Conservation (phyloP, 2,888 invertebrate species). For the Megaustenia siamemsis region DNA sequence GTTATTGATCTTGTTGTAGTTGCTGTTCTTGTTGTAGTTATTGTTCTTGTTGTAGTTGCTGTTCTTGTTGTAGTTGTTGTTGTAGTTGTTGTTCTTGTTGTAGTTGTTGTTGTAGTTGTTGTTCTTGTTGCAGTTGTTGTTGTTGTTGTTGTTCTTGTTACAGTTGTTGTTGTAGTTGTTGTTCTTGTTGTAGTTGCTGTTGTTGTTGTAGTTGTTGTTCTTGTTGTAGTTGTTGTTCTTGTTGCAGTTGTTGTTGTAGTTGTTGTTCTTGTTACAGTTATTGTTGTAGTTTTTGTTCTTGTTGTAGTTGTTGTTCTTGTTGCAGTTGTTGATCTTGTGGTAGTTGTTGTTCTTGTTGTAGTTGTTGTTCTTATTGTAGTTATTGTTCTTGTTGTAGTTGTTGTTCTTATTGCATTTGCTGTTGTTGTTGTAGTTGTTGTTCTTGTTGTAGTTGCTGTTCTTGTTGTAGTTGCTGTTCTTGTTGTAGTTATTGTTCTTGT, state of each 20-base stretch:
- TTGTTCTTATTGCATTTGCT: neutral
- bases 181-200: too few species aligned
- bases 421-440: too few species aligned
- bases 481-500: neutral
- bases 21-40: too few species aligned
- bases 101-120: neutral
- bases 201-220: neutral
- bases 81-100: neutral
- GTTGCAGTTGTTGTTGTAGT: too few species aligned
- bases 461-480: too few species aligned
- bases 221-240: neutral
- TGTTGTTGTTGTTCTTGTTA: neutral
- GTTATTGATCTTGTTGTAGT: neutral
- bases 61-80: neutral
- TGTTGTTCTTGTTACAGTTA: neutral
- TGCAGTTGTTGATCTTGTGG: neutral
- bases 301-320: neutral
- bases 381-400: neutral
- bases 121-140: neutral
- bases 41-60: too few species aligned
- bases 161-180: too few species aligned
- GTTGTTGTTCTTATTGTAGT: too few species aligned
- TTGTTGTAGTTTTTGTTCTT: too few species aligned
- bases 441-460: too few species aligned
- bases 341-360: too few species aligned